Evolutionary conservation across 1,140 invertebrate genomes (phyloP).

Genomic region (Drosophila aff.): DNA sequence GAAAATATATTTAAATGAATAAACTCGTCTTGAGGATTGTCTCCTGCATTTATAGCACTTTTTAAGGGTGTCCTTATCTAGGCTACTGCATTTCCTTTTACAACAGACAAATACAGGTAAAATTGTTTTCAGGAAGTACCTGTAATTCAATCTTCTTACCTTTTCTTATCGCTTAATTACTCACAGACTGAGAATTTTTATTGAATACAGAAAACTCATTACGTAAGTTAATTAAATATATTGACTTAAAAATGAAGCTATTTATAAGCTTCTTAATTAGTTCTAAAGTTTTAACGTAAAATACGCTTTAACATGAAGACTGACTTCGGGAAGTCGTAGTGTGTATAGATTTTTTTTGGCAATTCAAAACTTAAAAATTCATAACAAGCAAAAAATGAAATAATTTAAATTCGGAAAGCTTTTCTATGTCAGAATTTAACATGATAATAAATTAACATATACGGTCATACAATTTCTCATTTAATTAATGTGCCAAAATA

Average conservation of each 20-base stretch:
- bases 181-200: background rate
- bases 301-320: background rate
- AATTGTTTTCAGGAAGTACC: background rate
- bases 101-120: background rate
- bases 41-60: background rate
- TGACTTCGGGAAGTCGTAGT: background rate
- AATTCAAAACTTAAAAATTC: background rate
- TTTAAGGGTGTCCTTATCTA: background rate
- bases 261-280: too few relatives aligned
- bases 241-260: too few relatives aligned
- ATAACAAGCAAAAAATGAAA: too few relatives aligned
- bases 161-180: slow-evolving; percentile 1
- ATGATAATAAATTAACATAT: too few relatives aligned
- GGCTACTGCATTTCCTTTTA: background rate
- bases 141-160: background rate
- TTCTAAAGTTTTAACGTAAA: background rate
- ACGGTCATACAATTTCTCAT: too few relatives aligned
- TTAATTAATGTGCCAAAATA: too few relatives aligned
- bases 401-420: too few relatives aligned
- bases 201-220: background rate
- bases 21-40: background rate
- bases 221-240: too few relatives aligned
- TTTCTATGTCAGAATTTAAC: too few relatives aligned
- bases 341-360: background rate
- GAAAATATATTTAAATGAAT: background rate